These are phyloP conservation scores for Tetragnatha versicolor DNA, from an alignment of 1,140 invertebrate species.

Conservation along the genomic window DNA sequence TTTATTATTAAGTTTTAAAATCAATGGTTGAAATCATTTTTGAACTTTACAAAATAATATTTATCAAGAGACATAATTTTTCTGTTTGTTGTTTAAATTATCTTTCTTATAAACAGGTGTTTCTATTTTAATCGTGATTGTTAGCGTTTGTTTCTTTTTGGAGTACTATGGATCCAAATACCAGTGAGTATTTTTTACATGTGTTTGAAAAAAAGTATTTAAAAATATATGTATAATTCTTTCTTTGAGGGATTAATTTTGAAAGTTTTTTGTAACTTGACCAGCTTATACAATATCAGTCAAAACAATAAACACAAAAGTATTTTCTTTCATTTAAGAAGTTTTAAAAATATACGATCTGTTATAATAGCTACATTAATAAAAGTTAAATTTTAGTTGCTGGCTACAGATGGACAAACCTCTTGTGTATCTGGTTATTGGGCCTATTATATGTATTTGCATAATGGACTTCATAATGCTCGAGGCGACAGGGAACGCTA, in stretches of 20 bases:
- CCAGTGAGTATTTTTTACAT: slow-evolving; percentile 57
- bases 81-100: no score
- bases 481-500: slow-evolving; percentile 61
- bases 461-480: slow-evolving; percentile 61
- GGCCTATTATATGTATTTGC: slow-evolving; percentile 59
- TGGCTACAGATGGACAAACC: slow-evolving; percentile 61
- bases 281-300: background rate
- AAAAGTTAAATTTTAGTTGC: slow-evolving; percentile 57
- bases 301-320: background rate
- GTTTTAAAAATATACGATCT: background rate
- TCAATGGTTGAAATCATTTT: no score
- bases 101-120: slow-evolving; percentile 47
- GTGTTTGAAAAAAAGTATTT: background rate
- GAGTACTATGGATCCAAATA: slow-evolving; percentile 61
- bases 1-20: no score
- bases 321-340: background rate
- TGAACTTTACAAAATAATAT: no score
- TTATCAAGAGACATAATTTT: no score
- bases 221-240: background rate
- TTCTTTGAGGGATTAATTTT: background rate
- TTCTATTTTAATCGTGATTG: slow-evolving; percentile 58
- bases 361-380: background rate
- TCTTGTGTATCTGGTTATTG: slow-evolving; percentile 57
- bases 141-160: slow-evolving; percentile 60
- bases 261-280: background rate